Evolutionary conservation across 2,113 vertebrate genomes (phyloP).

Genomic region (Hemicordylus capensis): DNA sequence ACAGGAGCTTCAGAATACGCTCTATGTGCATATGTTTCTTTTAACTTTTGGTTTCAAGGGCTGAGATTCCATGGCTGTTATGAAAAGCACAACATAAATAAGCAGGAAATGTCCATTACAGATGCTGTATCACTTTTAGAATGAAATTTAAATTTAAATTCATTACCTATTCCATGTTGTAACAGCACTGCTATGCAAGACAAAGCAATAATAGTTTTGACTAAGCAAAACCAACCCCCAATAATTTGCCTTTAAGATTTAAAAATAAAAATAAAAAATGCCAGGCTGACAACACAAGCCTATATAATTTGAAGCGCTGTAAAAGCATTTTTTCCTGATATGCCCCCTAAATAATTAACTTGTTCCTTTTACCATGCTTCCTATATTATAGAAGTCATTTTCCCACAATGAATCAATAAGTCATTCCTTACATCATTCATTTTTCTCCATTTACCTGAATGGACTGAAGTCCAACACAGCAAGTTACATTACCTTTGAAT

Average conservation of each 20-base stretch:
- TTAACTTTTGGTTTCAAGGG: constrained; percentile 10
- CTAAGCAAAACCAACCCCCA: not conserved
- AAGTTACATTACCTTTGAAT: constrained; percentile 95
- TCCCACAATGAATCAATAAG: constrained; percentile 82
- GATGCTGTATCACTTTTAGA: not conserved
- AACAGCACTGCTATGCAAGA: constrained; percentile 8
- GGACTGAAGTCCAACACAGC: constrained; percentile 78
- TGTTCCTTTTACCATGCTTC: constrained; percentile 83
- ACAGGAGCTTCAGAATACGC: constrained; percentile 39
- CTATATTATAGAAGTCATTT: constrained; percentile 83
- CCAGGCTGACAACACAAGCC: constrained; percentile 52
- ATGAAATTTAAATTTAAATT: constrained; percentile 11
- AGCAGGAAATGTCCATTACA: constrained; percentile 32
- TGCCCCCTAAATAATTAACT: constrained; percentile 85
- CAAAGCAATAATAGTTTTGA: constrained; percentile 27
- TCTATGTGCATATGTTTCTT: not conserved
- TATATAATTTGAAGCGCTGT: constrained; percentile 73
- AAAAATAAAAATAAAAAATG: constrained; percentile 20
- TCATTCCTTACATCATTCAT: constrained; percentile 81
- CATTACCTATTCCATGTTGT: constrained; percentile 8
- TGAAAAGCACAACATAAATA: constrained; percentile 32
- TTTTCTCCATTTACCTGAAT: constrained; percentile 84
- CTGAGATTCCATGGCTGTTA: constrained; percentile 40
- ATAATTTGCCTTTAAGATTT: constrained; percentile 60
- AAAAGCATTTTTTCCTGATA: constrained; percentile 76